Evolutionary conservation across 2,113 vertebrate genomes (phyloP).

Genomic region (Sialia sialis): DNA sequence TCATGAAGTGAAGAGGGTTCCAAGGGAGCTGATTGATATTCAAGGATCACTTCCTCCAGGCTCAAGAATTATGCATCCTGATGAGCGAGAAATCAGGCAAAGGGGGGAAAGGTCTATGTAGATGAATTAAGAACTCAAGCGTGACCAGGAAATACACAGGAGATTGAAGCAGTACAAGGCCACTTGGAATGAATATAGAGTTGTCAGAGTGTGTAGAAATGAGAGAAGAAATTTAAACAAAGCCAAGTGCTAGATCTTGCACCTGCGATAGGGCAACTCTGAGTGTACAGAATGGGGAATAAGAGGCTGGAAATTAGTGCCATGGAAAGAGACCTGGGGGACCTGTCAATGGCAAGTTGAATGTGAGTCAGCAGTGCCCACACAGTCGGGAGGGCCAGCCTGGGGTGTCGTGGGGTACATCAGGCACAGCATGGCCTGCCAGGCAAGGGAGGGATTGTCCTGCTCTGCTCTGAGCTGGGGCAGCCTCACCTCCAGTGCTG

Average conservation of each 20-base stretch:
- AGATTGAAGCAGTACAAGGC: neutral
- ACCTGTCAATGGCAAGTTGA: neutral
- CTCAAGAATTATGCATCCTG: neutral
- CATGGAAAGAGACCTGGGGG: neutral
- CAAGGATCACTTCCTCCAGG: neutral
- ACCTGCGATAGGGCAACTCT: neutral
- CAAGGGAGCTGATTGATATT: neutral
- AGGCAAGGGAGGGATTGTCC: neutral
- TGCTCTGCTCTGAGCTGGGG: fast-evolving
- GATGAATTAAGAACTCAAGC: neutral
- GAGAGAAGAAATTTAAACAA: neutral
- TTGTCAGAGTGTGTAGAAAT: neutral
- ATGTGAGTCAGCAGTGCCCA: neutral
- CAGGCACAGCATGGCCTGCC: fast-evolving
- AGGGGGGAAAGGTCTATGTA: neutral
- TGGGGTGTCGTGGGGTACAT: fast-evolving
- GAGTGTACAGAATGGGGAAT: neutral
- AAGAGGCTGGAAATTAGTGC: neutral
- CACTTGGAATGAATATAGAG: neutral
- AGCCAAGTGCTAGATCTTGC: neutral
- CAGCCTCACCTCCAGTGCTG: fast-evolving
- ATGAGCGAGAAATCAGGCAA: neutral
- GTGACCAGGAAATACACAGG: neutral
- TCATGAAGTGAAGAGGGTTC: neutral
- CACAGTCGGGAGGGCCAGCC: neutral